Base-by-base conservation (phyloP, 2,113 vertebrate genomes). In the Puntigrus tetrazona region DNA sequence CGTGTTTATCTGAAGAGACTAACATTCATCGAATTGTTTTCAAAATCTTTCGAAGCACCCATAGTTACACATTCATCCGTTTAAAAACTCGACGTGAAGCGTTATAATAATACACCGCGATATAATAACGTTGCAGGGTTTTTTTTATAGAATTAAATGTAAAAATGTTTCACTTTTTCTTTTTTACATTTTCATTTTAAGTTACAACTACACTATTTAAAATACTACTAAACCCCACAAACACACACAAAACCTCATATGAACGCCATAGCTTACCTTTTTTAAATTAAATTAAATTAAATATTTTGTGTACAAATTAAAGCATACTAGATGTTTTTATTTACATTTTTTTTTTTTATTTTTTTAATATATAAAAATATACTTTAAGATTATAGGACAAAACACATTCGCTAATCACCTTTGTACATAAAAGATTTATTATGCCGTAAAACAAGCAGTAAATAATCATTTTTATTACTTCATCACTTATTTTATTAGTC, bases 351-450 rank as follows among this genome's bases (percentile, higher is more conserved):
- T 38, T 43, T 43, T 25, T 25, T 18, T 59, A 25, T 57, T 7
- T 61, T 63, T 63, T 29, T 29, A 61, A 63, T 29, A 25, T 27
- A 7, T 25, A n/a, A 59, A 10, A 61, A 14, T 7, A 18, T 3
- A 63, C 27, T 7, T 63, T 1, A 14, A 13, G 45, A 52, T 27
- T 59, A 59, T 59, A 13, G 31, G 16, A 9, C 31, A 67, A 67
- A 20, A 38, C 34, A 72, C 4, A 72, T 9, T 22, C 31, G 36
- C 20, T 7, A 67, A 34, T 67, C 31, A 36, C 16, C 36, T 34
- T 36, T 36, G 36, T 43, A 25, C 69, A 73, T 50, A 75, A 72
- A 70, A 43, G 18, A 7, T 75, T 75, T 75, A 50, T 47, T 29
- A 27, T 29, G 43, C 27, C 10, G 36, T 22, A 36, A 4, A 67